Base-by-base conservation (phyloP, 2,797 vertebrate species). In the Lithobates pipiens region DNA sequence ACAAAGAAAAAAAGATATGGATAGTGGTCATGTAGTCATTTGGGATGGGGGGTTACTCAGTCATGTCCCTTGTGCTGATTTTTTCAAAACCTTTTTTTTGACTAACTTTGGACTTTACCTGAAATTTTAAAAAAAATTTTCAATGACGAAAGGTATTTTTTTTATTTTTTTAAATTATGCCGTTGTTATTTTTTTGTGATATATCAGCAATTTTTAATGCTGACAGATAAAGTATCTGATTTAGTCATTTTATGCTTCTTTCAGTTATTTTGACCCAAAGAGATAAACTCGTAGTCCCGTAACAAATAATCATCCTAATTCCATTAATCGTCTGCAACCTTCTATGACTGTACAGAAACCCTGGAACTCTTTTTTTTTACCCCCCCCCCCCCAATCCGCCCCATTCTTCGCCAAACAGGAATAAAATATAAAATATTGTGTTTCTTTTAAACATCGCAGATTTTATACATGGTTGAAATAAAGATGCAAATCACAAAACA, bases 401-500 rank as follows among this genome's bases (percentile, higher is more conserved):
- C 78, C 7, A 50, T 18, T 54, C 50, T 13, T 18, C 5, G 50
- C 50, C 61, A 44, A n/a, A 39, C n/a, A 18, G 68, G 39, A 81
- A 72, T 81, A 81, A 81, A 81, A 81, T 72, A 72, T 71, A 21
- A 82, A 81, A 46, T 83, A 81, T 39, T 78, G 69, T 76, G 77
- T 36, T 83, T 71, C 68, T 83, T 61, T 71, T 90, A 92, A 91
- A 90, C 74, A 69, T 75, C 80, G 65, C 70, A 77, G 82, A 89
- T 86, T 83, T 87, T 85, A 72, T 90, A 84, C 3, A 57, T 80
- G 46, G 86, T 18, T 32, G 79, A 92, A 92, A 92, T 89, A 91
- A 90, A 92, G 88, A 94, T 92, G 90, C 89, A 93, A 92, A 93
- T 90, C 85, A 85, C 84, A 91, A 88, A 89, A 90, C 88, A 92